Percentiles rank a stretch among this genome's conserved stretches.
Evolutionary conservation across 2,113 vertebrate genomes (phyloP).

Genomic region (Psittacus erithacus): DNA sequence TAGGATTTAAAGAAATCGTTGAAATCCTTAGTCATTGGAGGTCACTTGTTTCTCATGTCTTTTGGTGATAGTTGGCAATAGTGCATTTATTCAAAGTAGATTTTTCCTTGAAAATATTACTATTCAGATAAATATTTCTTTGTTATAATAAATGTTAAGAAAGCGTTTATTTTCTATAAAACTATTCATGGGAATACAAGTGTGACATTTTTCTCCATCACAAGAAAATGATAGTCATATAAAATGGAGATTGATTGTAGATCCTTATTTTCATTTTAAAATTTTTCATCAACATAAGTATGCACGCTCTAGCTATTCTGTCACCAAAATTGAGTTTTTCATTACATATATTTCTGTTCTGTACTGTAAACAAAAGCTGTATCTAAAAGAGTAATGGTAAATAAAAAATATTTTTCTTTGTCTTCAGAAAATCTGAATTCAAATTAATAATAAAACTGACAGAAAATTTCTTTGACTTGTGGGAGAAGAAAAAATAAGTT

Average conservation of each 20-base stretch:
- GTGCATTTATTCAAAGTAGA: not conserved
- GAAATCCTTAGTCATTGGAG: not conserved
- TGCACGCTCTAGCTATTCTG: not conserved
- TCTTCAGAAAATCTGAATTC: not conserved
- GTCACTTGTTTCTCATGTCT: not conserved
- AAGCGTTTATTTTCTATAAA: not conserved
- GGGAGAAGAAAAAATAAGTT: not conserved
- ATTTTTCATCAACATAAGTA: not conserved
- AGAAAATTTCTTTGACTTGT: not conserved
- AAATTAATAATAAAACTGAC: not conserved
- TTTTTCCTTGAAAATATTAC: not conserved
- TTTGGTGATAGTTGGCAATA: not conserved
- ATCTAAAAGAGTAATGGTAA: not conserved
- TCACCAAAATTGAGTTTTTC: not conserved
- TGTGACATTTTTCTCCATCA: not conserved
- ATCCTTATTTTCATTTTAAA: not conserved
- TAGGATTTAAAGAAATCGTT: not conserved
- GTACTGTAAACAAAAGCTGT: not conserved
- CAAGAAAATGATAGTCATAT: not conserved
- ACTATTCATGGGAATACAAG: not conserved
- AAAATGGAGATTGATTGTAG: not conserved
- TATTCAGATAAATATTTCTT: not conserved
- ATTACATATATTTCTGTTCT: not conserved
- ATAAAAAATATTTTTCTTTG: not conserved
- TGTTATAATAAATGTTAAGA: not conserved